Base-by-base conservation (phyloP, 2,797 vertebrate species). In the Acipenser transmontanus region DNA sequence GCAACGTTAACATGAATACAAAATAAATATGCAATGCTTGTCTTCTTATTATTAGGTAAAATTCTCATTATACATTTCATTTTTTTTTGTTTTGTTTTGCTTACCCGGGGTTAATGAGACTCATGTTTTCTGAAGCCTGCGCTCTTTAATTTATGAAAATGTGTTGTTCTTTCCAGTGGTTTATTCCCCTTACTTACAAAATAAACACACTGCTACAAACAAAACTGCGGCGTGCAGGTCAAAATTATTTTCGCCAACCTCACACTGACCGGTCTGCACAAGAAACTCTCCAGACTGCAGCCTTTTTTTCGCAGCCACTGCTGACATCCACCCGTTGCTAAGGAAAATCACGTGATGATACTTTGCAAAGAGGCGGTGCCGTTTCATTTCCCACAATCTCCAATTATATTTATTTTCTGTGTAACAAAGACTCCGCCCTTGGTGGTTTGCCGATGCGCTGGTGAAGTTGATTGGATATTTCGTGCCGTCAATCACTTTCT, bases 61-160 rank as follows among this genome's bases (percentile, higher is more conserved):
- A 34, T 34, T 34, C 34, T 34, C 34, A 34, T 34, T 34, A 34
- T 34, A 34, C 34, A 34, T 34, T 34, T 34, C 34, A 34, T 4
- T 34, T 34, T 34, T 34, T 34, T 34, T 34, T 17, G 17, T 17
- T 17, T 17, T 34, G 34, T 34, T 76, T 81, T 81, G 88, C 92
- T 66, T 78, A 95, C 93, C 93, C 91, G 8, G 84, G 77, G 72
- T 79, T 89, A 69, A 88, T 77, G 71, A 88, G 88, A 80, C 81
- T 95, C 93, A 96, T 96, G 82, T 75, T 81, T 78, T 76, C 76
- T 68, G 79, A 65, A 62, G 73, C 34, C 10, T 59, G 74, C 34
- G 52, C 11, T 8, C 66, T 61, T n/a, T 47, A 66, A 71, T 56
- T 50, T 47, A 8, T n/a, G 12, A 47, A 52, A 7, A 34, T 34